Evolutionary conservation across 2,113 vertebrate species (phyloP).

Genomic region (Chiloscyllium plagiosum): DNA sequence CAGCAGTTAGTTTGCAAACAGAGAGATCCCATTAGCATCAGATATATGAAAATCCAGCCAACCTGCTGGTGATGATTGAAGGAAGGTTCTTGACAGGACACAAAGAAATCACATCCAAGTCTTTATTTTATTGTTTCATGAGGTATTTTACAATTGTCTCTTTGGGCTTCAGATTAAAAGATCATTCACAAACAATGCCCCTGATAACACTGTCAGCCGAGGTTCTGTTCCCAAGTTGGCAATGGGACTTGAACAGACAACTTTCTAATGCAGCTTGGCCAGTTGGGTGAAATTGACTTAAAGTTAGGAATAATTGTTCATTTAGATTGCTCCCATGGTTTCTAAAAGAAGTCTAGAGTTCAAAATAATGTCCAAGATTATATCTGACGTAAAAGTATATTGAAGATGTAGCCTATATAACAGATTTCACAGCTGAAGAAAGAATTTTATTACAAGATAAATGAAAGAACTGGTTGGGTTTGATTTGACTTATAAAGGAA

Average conservation of each 20-base stretch:
- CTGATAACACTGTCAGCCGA: background rate
- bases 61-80: background rate
- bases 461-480: conserved; percentile 6
- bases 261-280: background rate
- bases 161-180: background rate
- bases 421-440: background rate
- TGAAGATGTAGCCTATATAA: background rate
- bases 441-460: background rate
- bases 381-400: background rate
- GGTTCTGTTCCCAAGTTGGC: background rate
- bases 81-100: background rate
- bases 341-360: background rate
- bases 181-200: background rate
- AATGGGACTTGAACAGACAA: background rate
- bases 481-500: conserved; percentile 13
- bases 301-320: background rate
- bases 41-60: background rate
- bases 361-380: background rate
- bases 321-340: background rate
- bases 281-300: background rate
- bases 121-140: background rate
- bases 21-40: background rate
- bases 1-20: background rate
- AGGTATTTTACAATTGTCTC: background rate
- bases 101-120: background rate